phyloP scores from a whole-genome alignment of 2,797 vertebrate species.

The Semotilus atromaculatus region DNA sequence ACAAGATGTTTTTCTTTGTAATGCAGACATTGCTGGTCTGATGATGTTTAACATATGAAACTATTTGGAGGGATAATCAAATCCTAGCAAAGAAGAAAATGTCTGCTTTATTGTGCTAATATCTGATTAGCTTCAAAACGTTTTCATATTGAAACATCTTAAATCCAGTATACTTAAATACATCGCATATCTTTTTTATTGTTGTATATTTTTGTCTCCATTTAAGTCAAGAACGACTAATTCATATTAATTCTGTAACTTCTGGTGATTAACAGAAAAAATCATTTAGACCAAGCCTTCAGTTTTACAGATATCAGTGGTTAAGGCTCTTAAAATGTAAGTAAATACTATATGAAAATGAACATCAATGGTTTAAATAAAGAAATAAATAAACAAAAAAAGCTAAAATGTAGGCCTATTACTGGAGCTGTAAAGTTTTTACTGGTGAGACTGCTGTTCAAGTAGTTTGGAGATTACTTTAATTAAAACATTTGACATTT shows the following conservation, averaged over 20 bases:
- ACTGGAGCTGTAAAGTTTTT: not conserved
- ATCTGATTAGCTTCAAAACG: too few species aligned
- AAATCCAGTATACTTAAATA: not conserved
- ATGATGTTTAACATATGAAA: not conserved
- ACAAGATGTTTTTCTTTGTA: conserved; percentile 1
- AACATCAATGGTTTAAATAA: not conserved
- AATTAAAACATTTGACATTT: not conserved
- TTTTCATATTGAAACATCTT: not conserved
- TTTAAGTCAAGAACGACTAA: not conserved
- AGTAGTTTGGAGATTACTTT: not conserved
- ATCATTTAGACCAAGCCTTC: not conserved
- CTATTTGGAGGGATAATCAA: not conserved
- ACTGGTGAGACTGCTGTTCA: not conserved
- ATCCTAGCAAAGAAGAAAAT: not conserved
- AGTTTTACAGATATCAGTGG: not conserved
- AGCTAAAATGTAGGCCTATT: not conserved
- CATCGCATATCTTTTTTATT: not conserved
- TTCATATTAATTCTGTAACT: not conserved
- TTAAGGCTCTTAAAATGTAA: not conserved
- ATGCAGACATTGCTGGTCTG: not conserved
- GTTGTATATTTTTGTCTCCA: not conserved
- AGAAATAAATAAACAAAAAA: not conserved
- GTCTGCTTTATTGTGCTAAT: not conserved
- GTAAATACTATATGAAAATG: not conserved
- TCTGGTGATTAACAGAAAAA: not conserved